Conservation (phyloP, 92 coral and sea anemone genomes). For the Epizoanthus stellaris region DNA sequence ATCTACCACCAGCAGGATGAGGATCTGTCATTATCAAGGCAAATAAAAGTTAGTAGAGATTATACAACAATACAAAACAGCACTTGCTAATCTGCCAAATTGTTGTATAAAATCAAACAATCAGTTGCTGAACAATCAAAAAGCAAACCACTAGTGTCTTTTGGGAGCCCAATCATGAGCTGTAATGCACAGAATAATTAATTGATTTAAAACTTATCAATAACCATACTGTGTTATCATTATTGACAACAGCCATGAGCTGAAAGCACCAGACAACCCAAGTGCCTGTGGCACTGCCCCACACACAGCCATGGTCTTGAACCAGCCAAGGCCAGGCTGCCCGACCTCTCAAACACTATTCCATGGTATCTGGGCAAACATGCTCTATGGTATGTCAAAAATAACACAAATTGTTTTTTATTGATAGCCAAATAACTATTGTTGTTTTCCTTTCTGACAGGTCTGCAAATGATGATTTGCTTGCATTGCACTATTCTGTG, state of each 20-base stretch:
- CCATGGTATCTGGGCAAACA: neutral
- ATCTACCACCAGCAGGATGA: slow-evolving; percentile 3
- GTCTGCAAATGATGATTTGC: neutral
- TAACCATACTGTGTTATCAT: neutral
- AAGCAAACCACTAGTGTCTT: neutral
- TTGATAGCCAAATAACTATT: neutral
- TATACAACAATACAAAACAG: neutral
- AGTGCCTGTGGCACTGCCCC: slow-evolving; percentile 3
- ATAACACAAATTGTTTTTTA: neutral
- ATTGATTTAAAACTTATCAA: slow-evolving; percentile 2
- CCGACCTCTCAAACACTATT: slow-evolving; percentile 1
- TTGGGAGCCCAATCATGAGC: neutral
- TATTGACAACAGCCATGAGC: slow-evolving; percentile 9
- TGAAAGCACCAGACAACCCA: slow-evolving; percentile 3
- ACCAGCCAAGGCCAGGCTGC: slow-evolving; percentile 2
- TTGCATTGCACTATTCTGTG: neutral
- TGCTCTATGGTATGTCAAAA: neutral
- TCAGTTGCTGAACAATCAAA: neutral
- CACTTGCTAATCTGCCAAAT: slow-evolving; percentile 11
- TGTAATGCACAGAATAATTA: neutral
- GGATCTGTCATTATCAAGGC: slow-evolving; percentile 4
- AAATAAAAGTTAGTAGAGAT: neutral
- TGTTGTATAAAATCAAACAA: slow-evolving; percentile 7
- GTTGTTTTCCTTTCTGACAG: slow-evolving; percentile 10
- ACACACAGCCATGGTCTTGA: slow-evolving; percentile 1